phyloP scores from a whole-genome alignment of 2,888 invertebrate genomes.

The Microchrysa polita region DNA sequence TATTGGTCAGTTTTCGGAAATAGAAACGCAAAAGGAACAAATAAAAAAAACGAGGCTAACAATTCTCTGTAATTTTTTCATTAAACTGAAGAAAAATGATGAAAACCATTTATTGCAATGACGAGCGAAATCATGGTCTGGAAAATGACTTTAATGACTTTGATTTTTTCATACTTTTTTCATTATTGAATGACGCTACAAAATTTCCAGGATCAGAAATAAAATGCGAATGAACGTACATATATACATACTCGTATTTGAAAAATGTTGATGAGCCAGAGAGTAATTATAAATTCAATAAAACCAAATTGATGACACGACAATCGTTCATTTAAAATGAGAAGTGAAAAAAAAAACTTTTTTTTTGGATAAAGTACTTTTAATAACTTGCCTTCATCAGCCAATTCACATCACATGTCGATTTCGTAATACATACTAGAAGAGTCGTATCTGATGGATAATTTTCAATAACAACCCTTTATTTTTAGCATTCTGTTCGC shows the following conservation, averaged over 20 bases:
- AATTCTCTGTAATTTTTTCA: constrained; percentile 1
- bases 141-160: constrained; percentile 33
- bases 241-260: neutral
- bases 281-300: neutral
- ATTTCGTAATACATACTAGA: too few species aligned
- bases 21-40: neutral
- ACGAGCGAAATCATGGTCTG: constrained; percentile 18
- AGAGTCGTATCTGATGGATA: neutral
- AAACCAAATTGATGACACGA: too few species aligned
- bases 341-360: too few species aligned
- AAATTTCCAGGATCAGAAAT: neutral
- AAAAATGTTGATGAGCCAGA: neutral
- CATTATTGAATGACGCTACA: neutral
- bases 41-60: neutral
- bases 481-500: neutral
- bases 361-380: too few species aligned
- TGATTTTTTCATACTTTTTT: constrained; percentile 14
- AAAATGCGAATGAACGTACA: neutral
- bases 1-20: too few species aligned
- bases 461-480: constrained; percentile 5
- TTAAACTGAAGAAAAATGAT: neutral
- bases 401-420: too few species aligned
- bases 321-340: too few species aligned
- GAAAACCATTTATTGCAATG: constrained; percentile 18
- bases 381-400: too few species aligned